Evolutionary conservation across 2,797 vertebrate species (phyloP).

Genomic region (Myripristis murdjan): DNA sequence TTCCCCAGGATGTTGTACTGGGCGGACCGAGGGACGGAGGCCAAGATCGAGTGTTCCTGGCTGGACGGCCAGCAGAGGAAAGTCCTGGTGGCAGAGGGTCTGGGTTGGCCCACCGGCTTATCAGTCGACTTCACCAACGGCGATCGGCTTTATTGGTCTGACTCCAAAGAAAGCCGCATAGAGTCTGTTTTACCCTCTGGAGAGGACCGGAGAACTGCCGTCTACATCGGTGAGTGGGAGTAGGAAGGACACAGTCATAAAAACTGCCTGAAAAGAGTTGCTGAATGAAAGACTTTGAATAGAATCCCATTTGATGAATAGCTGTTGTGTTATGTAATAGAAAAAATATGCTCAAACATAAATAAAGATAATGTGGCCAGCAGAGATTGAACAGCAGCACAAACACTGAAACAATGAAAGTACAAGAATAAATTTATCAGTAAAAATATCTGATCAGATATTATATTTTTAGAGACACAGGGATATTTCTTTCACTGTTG

Average conservation of each 20-base stretch:
- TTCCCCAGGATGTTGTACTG: conserved; percentile 89
- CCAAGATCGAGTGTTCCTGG: conserved; percentile 94
- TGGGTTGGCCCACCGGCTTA: conserved; percentile 94
- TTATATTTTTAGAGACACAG: no score
- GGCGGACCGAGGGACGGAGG: conserved; percentile 90
- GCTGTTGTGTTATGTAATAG: no score
- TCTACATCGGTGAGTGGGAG: conserved; percentile 84
- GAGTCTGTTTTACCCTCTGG: conserved; percentile 92
- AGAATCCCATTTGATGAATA: background rate
- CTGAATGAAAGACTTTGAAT: background rate
- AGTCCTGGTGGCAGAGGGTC: conserved; percentile 83
- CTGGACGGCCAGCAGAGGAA: conserved; percentile 92
- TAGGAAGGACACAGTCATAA: background rate
- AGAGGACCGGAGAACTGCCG: conserved; percentile 85
- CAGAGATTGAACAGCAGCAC: no score
- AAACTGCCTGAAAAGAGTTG: background rate
- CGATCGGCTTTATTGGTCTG: conserved; percentile 94
- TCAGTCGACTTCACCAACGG: conserved; percentile 92
- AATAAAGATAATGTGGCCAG: no score
- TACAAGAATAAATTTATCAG: no score
- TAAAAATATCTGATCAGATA: no score
- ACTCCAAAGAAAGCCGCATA: conserved; percentile 92
- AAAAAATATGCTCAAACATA: no score
- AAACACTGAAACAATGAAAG: no score
- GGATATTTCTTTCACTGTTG: no score